Base-by-base conservation (phyloP, 2,113 vertebrate species). In the Varanus komodoensis region DNA sequence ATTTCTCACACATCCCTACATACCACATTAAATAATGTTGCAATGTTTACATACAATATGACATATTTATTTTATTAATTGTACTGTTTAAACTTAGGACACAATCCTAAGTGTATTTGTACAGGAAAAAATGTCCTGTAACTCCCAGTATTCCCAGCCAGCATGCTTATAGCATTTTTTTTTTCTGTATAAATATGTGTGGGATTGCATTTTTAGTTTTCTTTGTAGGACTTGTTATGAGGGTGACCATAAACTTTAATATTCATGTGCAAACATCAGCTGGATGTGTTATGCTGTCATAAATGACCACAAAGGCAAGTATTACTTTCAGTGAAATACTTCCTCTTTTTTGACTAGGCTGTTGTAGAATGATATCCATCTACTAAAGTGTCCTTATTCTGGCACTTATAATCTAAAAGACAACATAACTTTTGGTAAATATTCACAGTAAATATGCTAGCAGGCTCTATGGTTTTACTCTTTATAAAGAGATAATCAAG, bases 401-500 rank as follows among this genome's bases (percentile, higher is more conserved):
- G 8, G n/a, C 8, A 57, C 83, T 68, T 15, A 32, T 32, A 68
- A 73, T 57, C 78, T 79, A 61, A 50, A 2, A 27, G 91, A 93
- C n/a, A 87, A 75, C 89, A 81, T 87, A 73, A 64, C 73, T 0
- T 80, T 44, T 68, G 52, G n/a, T 12, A 0, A 38, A 17, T 86
- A 6, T 0, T 82, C 85, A 90, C 91, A 74, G 7, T 27, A 89
- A 91, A 38, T 27, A 50, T 32, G 61, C 15, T 73, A 94, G 38
- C 38, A 44, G 38, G 38, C 38, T 44, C 38, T 44, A 44, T 44
- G 38, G 38, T 44, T 44, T 44, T 44, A 44, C 38, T 44, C 38
- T 44, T 44, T 44, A 11, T 73, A 73, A 73, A 73, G 29, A 73
- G 32, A 73, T 73, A 2, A 75, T 44, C 0, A 0, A 0, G 67